phyloP scores from a whole-genome alignment of 2,113 vertebrate genomes.

The Callipepla squamata region DNA sequence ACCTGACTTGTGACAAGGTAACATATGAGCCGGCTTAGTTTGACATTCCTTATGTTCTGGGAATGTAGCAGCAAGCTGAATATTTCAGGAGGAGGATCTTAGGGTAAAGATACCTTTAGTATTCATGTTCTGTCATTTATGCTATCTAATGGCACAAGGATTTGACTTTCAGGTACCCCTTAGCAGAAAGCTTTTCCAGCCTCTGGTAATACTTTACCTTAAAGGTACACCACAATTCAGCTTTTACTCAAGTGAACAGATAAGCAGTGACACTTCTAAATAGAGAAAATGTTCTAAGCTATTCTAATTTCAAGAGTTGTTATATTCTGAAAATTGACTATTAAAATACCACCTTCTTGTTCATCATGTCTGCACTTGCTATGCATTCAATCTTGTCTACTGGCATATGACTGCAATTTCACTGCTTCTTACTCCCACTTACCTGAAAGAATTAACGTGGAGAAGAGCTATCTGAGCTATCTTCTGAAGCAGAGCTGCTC shows the following conservation, averaged over 20 bases:
- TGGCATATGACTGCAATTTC: slow-evolving; percentile 61
- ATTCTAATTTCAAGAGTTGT: slow-evolving; percentile 56
- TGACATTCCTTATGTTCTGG: background rate
- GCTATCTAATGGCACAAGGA: background rate
- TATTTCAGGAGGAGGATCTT: background rate
- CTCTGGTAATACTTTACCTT: background rate
- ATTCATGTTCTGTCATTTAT: background rate
- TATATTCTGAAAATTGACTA: slow-evolving; percentile 57
- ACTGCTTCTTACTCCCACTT: slow-evolving; percentile 66
- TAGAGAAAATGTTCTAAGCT: slow-evolving; percentile 41
- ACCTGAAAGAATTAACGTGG: slow-evolving; percentile 6
- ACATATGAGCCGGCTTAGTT: background rate
- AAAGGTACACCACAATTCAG: background rate
- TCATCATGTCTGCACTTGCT: slow-evolving; percentile 36
- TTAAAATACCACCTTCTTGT: slow-evolving; percentile 65
- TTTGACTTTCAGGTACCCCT: background rate
- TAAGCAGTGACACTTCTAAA: slow-evolving; percentile 37
- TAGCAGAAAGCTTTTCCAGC: background rate
- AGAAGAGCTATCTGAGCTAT: background rate
- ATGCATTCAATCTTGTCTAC: slow-evolving; percentile 51
- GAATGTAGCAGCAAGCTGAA: background rate
- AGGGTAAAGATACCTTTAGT: background rate
- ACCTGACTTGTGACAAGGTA: background rate
- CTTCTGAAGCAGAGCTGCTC: slow-evolving; percentile 5
- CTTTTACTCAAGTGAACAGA: slow-evolving; percentile 10